Conservation (phyloP, 2,113 vertebrate species). For the Albula glossodonta region DNA sequence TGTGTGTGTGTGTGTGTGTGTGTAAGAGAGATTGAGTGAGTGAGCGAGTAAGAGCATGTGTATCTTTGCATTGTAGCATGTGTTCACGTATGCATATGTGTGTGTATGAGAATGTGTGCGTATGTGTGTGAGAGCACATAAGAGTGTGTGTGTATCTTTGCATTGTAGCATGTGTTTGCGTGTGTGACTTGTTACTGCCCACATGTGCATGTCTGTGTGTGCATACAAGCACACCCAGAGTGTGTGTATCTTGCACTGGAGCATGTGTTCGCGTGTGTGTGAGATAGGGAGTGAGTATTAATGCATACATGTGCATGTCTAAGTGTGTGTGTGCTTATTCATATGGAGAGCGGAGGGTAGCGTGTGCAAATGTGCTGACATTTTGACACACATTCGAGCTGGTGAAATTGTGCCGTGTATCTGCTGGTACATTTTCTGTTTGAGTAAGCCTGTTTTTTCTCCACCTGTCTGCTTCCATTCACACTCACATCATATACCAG, state of each 20-base stretch:
- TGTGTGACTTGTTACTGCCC: neutral
- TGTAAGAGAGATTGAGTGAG: neutral
- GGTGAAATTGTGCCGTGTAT: neutral
- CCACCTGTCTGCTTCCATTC: conserved; percentile 16
- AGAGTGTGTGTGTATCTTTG: neutral
- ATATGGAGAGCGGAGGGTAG: neutral
- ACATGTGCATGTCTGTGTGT: neutral
- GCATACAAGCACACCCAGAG: neutral
- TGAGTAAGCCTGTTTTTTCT: conserved; percentile 1
- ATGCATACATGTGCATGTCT: neutral
- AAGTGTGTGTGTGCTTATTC: too few relatives aligned
- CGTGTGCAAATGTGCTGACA: neutral
- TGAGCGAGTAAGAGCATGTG: neutral
- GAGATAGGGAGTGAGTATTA: neutral
- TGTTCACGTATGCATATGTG: neutral
- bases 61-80: neutral
- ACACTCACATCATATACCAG: too few relatives aligned
- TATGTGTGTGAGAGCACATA: neutral
- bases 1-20: neutral
- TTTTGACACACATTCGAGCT: neutral
- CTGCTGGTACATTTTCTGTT: neutral
- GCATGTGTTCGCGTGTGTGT: neutral
- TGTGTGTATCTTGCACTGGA: neutral
- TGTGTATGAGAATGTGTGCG: neutral
- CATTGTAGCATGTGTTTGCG: neutral